Conservation (phyloP, 2,113 vertebrate genomes). For the Oreochromis spilurus region DNA sequence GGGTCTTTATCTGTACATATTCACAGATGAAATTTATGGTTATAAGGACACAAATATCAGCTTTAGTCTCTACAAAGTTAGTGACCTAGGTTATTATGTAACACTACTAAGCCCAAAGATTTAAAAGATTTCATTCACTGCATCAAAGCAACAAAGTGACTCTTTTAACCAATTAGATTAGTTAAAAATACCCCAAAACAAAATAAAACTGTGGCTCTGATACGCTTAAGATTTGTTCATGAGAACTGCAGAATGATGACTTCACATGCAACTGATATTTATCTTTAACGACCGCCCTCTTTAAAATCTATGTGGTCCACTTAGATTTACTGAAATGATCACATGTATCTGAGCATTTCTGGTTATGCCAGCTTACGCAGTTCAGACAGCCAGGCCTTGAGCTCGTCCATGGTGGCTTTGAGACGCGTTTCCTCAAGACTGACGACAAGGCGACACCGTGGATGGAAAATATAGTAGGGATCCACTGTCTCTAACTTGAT, state of each 20-base stretch:
- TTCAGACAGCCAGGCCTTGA: constrained; percentile 83
- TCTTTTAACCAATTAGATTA: not conserved
- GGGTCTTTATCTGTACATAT: constrained; percentile 78
- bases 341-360: not conserved
- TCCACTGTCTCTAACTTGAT: constrained; percentile 98
- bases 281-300: not conserved
- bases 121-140: not conserved
- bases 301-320: not conserved
- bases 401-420: constrained; percentile 93
- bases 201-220: not conserved
- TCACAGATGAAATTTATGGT: not conserved
- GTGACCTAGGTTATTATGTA: not conserved
- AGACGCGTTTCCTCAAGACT: constrained; percentile 89
- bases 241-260: not conserved
- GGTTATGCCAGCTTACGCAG: constrained; percentile 79
- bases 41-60: not conserved
- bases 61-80: not conserved
- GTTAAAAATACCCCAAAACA: not conserved
- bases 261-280: not conserved
- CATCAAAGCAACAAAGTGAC: not conserved
- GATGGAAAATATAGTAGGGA: constrained; percentile 94
- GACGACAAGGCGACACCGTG: constrained; percentile 86
- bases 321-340: not conserved
- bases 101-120: not conserved
- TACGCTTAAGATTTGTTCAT: not conserved